These are phyloP conservation scores for Drosophila pruinosa DNA, from an alignment of 1,140 invertebrate genomes.

Conservation along the genomic window DNA sequence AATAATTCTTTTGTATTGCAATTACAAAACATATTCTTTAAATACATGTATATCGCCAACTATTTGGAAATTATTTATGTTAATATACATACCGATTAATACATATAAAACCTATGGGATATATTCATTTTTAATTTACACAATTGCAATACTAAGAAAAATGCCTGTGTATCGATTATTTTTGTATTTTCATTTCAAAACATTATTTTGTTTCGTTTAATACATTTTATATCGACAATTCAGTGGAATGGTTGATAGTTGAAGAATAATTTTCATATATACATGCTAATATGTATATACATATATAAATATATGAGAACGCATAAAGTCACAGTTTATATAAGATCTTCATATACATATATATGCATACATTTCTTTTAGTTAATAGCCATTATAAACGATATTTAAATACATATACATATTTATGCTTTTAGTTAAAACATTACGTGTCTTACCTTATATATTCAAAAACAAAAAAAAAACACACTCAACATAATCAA, in stretches of 20 bases:
- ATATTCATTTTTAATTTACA: constrained; percentile 55
- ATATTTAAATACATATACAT: constrained; percentile 51
- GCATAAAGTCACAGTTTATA: constrained; percentile 50
- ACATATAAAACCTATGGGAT: constrained; percentile 30
- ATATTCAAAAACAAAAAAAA: constrained; percentile 36
- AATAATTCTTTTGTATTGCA: constrained; percentile 37
- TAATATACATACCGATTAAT: constrained; percentile 11
- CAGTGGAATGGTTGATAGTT: background rate
- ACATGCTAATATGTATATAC: constrained; percentile 12
- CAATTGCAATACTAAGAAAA: background rate
- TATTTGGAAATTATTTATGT: constrained; percentile 20
- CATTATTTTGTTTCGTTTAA: background rate
- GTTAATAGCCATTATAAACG: constrained; percentile 43
- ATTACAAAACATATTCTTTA: constrained; percentile 31
- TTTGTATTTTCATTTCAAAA: constrained; percentile 1
- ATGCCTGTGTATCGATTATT: background rate
- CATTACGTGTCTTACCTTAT: constrained; percentile 64
- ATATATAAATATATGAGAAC: constrained; percentile 29
- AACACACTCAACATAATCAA: constrained; percentile 63
- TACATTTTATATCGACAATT: background rate
- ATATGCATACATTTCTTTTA: constrained; percentile 51
- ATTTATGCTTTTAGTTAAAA: constrained; percentile 72
- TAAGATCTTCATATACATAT: constrained; percentile 46
- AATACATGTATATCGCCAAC: constrained; percentile 25
- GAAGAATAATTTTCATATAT: constrained; percentile 24